These are phyloP conservation scores for Parthenolecanium corni DNA, from an alignment of 2,888 invertebrate genomes.

Conservation along the genomic window DNA sequence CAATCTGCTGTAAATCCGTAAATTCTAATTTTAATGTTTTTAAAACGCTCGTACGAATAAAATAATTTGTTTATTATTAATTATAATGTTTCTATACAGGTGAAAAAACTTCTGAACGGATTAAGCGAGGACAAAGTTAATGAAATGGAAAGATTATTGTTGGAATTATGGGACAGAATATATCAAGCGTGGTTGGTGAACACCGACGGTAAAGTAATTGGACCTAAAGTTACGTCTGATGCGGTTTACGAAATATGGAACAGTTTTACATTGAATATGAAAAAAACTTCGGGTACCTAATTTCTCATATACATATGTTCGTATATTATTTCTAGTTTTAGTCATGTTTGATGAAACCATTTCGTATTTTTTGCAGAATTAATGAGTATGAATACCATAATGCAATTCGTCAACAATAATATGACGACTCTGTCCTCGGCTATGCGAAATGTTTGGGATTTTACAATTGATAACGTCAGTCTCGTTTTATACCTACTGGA, in stretches of 20 bases:
- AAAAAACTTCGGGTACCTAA: conserved; percentile 57
- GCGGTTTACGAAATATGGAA: conserved; percentile 65
- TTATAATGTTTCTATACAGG: conserved; percentile 42
- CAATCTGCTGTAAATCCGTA: no score
- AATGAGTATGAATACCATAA: conserved; percentile 59
- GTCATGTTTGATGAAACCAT: conserved; percentile 13
- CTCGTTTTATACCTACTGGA: conserved; percentile 72
- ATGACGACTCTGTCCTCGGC: conserved; percentile 78
- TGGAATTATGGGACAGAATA: conserved; percentile 85
- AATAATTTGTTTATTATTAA: no score
- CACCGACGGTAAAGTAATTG: conserved; percentile 44
- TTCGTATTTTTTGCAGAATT: conserved; percentile 45
- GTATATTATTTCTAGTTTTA: conserved; percentile 4
- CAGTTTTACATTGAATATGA: conserved; percentile 55
- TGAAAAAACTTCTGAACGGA: conserved; percentile 64
- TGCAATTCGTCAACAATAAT: conserved; percentile 78
- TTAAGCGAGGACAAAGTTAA: conserved; percentile 68
- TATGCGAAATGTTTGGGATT: conserved; percentile 73
- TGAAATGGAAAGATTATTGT: conserved; percentile 72
- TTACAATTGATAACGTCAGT: conserved; percentile 84
- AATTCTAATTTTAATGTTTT: no score
- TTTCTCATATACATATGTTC: background rate
- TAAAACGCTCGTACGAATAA: no score
- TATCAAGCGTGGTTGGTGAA: conserved; percentile 86
- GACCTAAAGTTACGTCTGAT: conserved; percentile 60